phyloP scores from a whole-genome alignment of 2,797 vertebrate species.

The Chelon auratus region DNA sequence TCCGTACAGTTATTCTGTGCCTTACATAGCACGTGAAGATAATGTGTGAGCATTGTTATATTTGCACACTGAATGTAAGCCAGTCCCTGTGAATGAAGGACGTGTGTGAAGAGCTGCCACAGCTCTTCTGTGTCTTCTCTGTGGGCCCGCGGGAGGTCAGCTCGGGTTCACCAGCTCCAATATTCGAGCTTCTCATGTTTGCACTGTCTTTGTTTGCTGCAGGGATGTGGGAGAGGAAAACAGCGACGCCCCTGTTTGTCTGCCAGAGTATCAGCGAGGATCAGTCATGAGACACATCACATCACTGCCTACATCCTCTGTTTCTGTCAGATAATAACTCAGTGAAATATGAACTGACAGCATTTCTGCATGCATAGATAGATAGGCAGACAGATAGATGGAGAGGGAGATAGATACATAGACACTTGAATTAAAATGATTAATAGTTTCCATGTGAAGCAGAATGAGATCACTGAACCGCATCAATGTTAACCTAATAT shows the following conservation, averaged over 20 bases:
- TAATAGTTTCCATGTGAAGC: conserved; percentile 26
- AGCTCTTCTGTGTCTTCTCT: conserved; percentile 44
- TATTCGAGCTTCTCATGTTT: conserved; percentile 62
- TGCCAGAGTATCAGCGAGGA: conserved; percentile 47
- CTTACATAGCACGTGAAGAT: background rate
- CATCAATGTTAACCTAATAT: conserved; percentile 40
- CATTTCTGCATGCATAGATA: background rate
- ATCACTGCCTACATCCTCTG: conserved; percentile 48
- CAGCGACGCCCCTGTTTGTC: conserved; percentile 65
- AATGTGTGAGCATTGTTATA: background rate
- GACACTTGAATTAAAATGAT: conserved; percentile 17
- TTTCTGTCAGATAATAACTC: conserved; percentile 13
- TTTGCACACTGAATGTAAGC: background rate
- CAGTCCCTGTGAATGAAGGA: conserved; percentile 11
- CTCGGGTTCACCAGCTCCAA: conserved; percentile 46
- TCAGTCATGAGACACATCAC: conserved; percentile 63
- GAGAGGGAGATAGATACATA: background rate
- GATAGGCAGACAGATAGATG: background rate
- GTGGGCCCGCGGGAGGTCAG: conserved; percentile 43
- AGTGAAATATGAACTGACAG: too few relatives aligned
- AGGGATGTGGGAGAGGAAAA: conserved; percentile 70
- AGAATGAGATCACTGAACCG: conserved; percentile 28
- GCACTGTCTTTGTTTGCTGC: conserved; percentile 62
- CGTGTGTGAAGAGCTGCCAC: background rate
- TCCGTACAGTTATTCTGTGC: too few relatives aligned